These are phyloP conservation scores for Vireo altiloquus DNA, from an alignment of 2,113 vertebrate species.

Conservation along the genomic window DNA sequence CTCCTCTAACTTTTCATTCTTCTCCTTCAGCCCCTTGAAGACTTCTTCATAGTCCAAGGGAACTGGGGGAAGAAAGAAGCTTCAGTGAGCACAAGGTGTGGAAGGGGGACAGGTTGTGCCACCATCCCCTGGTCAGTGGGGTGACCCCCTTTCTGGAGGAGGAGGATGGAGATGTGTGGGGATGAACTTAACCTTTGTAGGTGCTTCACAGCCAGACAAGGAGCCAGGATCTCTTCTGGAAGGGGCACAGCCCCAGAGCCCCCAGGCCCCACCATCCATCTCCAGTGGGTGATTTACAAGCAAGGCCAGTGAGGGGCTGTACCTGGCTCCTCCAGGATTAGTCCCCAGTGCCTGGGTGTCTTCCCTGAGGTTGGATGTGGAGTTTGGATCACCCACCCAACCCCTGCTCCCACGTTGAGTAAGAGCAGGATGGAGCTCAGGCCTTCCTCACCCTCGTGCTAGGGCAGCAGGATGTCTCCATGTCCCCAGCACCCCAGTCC, in stretches of 20 bases:
- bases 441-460: background rate
- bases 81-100: background rate
- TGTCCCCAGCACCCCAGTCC: background rate
- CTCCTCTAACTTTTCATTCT: constrained; percentile 53
- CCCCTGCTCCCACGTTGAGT: background rate
- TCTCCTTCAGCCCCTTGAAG: constrained; percentile 36
- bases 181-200: background rate
- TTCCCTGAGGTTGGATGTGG: background rate
- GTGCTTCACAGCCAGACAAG: background rate
- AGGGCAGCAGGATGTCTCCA: background rate
- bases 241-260: background rate
- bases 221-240: background rate
- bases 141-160: background rate
- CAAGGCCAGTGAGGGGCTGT: fast-evolving
- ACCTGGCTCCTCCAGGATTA: background rate
- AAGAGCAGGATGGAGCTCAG: background rate
- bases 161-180: background rate
- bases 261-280: background rate
- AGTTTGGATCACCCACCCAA: background rate
- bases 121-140: background rate
- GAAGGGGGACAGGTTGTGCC: background rate
- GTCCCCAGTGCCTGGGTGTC: background rate
- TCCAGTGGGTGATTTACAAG: fast-evolving
- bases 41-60: background rate
- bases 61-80: constrained; percentile 16